Evolutionary conservation across 1,140 invertebrate genomes (phyloP), one percentile per base, ranked within the genome.

Genomic region (Coboldia fuscipes): DNA sequence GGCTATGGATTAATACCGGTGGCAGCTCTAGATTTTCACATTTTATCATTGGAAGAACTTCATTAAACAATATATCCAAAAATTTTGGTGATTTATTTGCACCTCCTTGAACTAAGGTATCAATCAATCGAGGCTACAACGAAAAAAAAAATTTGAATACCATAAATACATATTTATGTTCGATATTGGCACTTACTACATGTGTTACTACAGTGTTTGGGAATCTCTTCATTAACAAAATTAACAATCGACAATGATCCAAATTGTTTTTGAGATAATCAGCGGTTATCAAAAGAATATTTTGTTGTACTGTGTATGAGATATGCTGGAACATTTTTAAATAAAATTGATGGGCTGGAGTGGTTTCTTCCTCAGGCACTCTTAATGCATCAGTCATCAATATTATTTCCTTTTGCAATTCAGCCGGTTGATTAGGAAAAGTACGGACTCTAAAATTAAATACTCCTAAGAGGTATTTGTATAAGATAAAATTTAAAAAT

Each of bases 231-330:
- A 88, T 58, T 33, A 86, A 60, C 26, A 88, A 49, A 19, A 89
- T 61, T 28, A 83, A 57, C 30, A 86, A 56, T 41, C 77, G 66
- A 50, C 82, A 85, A 53, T 85, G 79, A 47, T 86, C 80, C 65
- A 85, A 74, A 17, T 76, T 83, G 50, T 86, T 79, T 51, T 80
- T 76, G 45, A 78, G 80, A 37, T 80, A 72, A 56, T 86, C 80
- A 16, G 82, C 79, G 38, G 80, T 81, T 39, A 75, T 70, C 37
- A 84, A 60, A 10, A 89, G 59, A 34, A 82, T 60, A 36, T 71
- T 68, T 39, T 78, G 70, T 48, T 83, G 79, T 14, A 81, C 66
- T 41, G 79, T 76, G 43, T 68, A 62, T 15, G 65, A 60, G 45
- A 73, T 61, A 34, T 70, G 63, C 47, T 74, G 67, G 50, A 75